Percentiles rank a stretch among this genome's conserved stretches.
These are phyloP conservation scores for Aradus depressus DNA, from an alignment of 2,888 invertebrate genomes.

Conservation along the genomic window DNA sequence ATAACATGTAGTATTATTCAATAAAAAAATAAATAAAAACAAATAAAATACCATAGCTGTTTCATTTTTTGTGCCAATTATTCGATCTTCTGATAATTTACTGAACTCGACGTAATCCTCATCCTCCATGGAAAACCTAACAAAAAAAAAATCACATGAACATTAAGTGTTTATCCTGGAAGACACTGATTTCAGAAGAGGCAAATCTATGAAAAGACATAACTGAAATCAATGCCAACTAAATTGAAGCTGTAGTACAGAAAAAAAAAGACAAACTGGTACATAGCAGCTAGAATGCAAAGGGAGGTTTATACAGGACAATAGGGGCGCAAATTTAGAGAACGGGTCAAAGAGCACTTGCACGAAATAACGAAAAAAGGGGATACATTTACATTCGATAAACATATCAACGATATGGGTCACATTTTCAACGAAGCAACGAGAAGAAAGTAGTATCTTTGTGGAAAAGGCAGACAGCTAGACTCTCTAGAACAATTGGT, in stretches of 20 bases:
- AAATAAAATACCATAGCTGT: conserved; percentile 53
- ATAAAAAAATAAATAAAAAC: background rate
- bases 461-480: too few species aligned
- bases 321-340: too few species aligned
- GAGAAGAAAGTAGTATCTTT: too few species aligned
- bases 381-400: too few species aligned
- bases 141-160: conserved; percentile 24
- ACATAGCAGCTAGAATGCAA: too few species aligned
- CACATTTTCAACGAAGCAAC: too few species aligned
- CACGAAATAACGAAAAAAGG: too few species aligned
- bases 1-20: background rate
- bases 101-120: conserved; percentile 90
- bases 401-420: too few species aligned
- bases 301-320: too few species aligned
- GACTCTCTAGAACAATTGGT: too few species aligned
- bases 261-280: background rate
- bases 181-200: background rate
- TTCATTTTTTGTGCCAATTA: conserved; percentile 80
- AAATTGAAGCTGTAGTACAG: background rate
- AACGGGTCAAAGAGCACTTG: too few species aligned
- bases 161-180: background rate
- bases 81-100: conserved; percentile 68
- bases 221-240: background rate
- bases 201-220: background rate
- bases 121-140: conserved; percentile 60